These are phyloP conservation scores for Microchirus variegatus DNA, from an alignment of 2,797 vertebrate species.

Conservation along the genomic window DNA sequence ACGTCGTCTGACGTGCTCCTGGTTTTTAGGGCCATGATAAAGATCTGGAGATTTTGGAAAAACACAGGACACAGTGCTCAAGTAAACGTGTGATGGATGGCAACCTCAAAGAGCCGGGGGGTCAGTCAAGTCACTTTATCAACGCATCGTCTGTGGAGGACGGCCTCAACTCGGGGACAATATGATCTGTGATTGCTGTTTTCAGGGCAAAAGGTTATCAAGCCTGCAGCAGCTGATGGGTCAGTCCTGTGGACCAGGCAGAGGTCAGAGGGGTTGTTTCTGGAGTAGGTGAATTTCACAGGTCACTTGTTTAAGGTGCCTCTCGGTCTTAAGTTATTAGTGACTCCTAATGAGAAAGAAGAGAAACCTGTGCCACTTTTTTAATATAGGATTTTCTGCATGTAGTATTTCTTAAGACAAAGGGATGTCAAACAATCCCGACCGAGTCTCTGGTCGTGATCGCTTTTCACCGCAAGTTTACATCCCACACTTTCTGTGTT, in stretches of 20 bases:
- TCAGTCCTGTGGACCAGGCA: slow-evolving; percentile 15
- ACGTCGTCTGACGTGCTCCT: slow-evolving; percentile 13
- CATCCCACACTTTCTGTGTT: slow-evolving; percentile 3
- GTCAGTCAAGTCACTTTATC: slow-evolving; percentile 50
- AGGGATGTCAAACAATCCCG: too few species aligned
- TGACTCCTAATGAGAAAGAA: not conserved
- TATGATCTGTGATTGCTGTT: slow-evolving; percentile 55
- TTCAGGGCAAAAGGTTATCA: slow-evolving; percentile 64
- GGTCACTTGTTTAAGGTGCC: slow-evolving; percentile 14
- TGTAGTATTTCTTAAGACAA: too few species aligned
- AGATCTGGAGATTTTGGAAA: slow-evolving; percentile 25
- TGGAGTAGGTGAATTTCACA: slow-evolving; percentile 46
- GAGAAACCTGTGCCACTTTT: not conserved
- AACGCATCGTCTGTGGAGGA: slow-evolving; percentile 22
- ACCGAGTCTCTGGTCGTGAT: too few species aligned
- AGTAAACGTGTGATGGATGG: slow-evolving; percentile 48
- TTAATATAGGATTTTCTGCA: too few species aligned
- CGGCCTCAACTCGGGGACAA: slow-evolving; percentile 24
- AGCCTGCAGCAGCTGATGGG: slow-evolving; percentile 23
- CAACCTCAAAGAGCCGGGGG: slow-evolving; percentile 18
- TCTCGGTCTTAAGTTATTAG: not conserved
- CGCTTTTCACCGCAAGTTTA: not conserved
- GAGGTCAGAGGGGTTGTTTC: slow-evolving; percentile 33
- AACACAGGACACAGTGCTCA: slow-evolving; percentile 31
- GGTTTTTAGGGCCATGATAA: slow-evolving; percentile 7